Base-by-base conservation (phyloP, 2,113 vertebrate species). In the Nothocercus julius region DNA sequence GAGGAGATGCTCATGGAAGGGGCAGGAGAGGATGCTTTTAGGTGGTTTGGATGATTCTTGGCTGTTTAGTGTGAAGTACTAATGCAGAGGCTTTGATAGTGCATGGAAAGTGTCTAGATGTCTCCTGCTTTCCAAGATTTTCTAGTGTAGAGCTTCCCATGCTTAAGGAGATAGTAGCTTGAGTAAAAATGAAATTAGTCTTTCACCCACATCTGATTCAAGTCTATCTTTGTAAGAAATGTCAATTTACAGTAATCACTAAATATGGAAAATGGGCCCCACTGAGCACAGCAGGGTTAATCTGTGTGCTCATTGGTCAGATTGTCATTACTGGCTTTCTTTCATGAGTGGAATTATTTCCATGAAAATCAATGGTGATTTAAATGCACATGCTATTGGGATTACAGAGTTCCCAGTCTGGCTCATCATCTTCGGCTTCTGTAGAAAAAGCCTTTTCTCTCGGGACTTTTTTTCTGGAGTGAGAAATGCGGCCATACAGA, bases 261-360 rank as follows among this genome's bases (percentile, higher is more conserved):
- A 76, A 91, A 78, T 83, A 74, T 61, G 76, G 96, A 81, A 95
- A 94, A 83, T 51, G 20, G 28, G 28, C 61, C 85, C 68, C 80
- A 13, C 68, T 0, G 1, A 82, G 74, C 44, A 54, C 25, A 83
- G 45, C 56, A 70, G 59, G 85, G 42, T 34, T 90, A 36, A 44
- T 75, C 90, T 91, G 59, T 56, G 32, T 91, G 75, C 38, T 92
- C 64, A 14, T 92, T 2, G n/a, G 75, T 89, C 87, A 83, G 51
- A 44, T 38, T 87, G 87, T 78, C 72, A 3, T 95, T 95, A 92
- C 25, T 92, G 77, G 92, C 79, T 86, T 90, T 92, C 87, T 62
- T 91, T 95, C 72, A 51, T 32, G 32, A 90, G 47, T 81, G 85
- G 78, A 93, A 90, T 90, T 92, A 79, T 79, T 92, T 86, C 61